Conservation (phyloP, 2,888 invertebrate species). For the Drosophila bunnanda region DNA sequence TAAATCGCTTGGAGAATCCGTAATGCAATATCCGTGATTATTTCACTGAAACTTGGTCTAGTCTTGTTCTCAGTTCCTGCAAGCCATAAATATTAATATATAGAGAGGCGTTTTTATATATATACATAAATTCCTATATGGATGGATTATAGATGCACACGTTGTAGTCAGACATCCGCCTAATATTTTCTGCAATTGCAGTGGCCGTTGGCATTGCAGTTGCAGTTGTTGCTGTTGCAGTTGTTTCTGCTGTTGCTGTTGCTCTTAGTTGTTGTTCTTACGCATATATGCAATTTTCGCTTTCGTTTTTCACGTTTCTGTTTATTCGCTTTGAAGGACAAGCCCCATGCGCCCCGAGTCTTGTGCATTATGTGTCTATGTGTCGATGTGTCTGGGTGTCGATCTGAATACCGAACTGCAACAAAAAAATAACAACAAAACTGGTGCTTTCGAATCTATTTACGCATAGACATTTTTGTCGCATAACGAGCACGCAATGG, state of each 20-base stretch:
- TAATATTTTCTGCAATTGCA: slow-evolving; percentile 52
- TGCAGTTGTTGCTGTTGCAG: slow-evolving; percentile 42
- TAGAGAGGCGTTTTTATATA: slow-evolving; percentile 1
- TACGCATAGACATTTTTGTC: slow-evolving; percentile 38
- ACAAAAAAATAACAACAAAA: slow-evolving; percentile 12
- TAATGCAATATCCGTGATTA: slow-evolving; percentile 25
- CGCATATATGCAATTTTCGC: slow-evolving; percentile 68
- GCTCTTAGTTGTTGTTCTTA: slow-evolving; percentile 53
- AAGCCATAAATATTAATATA: slow-evolving; percentile 45
- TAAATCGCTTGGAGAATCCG: neutral
- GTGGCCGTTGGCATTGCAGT: slow-evolving; percentile 34
- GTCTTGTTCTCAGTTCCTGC: slow-evolving; percentile 45
- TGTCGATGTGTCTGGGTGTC: slow-evolving; percentile 67
- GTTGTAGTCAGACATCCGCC: slow-evolving; percentile 54
- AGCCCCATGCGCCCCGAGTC: slow-evolving; percentile 49
- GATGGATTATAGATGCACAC: slow-evolving; percentile 70
- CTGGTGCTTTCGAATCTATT: slow-evolving; percentile 12
- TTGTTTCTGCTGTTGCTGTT: slow-evolving; percentile 7
- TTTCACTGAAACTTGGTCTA: slow-evolving; percentile 25
- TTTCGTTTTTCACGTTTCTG: slow-evolving; percentile 69
- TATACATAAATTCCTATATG: neutral
- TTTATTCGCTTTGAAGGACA: slow-evolving; percentile 77
- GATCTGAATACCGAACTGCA: slow-evolving; percentile 76
- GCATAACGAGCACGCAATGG: slow-evolving; percentile 27
- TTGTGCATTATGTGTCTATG: slow-evolving; percentile 43